Evolutionary conservation across 2,113 vertebrate species (phyloP).

Genomic region (Oncorhynchus kisutch): DNA sequence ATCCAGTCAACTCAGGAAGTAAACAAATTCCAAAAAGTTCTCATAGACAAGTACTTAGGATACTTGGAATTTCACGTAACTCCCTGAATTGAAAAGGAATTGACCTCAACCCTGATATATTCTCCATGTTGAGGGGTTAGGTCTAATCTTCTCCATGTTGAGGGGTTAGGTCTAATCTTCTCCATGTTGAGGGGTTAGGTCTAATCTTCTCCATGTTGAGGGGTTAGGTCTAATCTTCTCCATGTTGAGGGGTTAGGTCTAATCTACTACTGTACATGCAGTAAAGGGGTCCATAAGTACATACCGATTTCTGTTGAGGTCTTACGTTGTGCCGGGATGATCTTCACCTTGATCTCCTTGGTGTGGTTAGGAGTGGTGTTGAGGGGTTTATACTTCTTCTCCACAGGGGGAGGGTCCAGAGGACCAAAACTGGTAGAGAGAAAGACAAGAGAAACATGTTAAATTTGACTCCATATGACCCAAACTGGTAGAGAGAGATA

Average conservation of each 20-base stretch:
- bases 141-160: too few relatives aligned
- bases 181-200: conserved; percentile 90
- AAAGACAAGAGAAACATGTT: background rate
- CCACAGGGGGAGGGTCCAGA: conserved; percentile 74
- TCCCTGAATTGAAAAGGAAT: too few relatives aligned
- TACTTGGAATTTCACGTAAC: too few relatives aligned
- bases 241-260: too few relatives aligned
- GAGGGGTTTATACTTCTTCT: conserved; percentile 96
- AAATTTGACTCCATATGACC: background rate
- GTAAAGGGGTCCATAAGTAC: background rate
- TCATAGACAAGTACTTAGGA: too few relatives aligned
- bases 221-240: conserved; percentile 4
- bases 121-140: too few relatives aligned
- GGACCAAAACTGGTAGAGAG: conserved; percentile 39
- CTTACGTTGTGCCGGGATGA: conserved; percentile 94
- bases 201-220: conserved; percentile 52
- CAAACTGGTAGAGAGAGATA: background rate
- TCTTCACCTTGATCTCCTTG: conserved; percentile 98
- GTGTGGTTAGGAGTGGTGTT: conserved; percentile 86
- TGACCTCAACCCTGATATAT: too few relatives aligned
- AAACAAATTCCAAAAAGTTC: too few relatives aligned
- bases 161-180: too few relatives aligned
- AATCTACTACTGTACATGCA: conserved; percentile 35
- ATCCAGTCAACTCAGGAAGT: too few relatives aligned
- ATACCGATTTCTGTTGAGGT: background rate